Evolutionary conservation across 2,888 invertebrate species (phyloP), one percentile per base, ranked within the genome.

Genomic region (Neocrepidodera transversa): DNA sequence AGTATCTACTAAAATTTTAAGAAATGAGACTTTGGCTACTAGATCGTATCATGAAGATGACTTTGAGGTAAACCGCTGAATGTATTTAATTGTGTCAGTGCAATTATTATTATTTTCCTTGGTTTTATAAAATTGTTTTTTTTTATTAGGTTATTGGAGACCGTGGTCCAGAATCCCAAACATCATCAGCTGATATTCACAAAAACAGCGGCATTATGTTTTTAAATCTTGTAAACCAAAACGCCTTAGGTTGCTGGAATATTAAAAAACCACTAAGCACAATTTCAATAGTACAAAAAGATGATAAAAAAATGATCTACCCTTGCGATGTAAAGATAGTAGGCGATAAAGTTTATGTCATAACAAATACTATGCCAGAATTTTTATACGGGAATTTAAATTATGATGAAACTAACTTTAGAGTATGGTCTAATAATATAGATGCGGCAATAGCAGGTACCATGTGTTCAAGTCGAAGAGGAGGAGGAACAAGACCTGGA

Each of bases 211-310:
- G 85, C 0, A 84, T 87, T 1, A 77, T 91, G 35, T 90, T 92
- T 78, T 87, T 87, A 71, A 86, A 86, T 0, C 85, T 90, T 64
- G 85, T 92, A 0, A 89, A 87, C 30, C 82, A 84, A 13, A 87
- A 90, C 70, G 88, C 88, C 0, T 76, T 93, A 0, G 87, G 88
- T 0, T 93, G 92, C 71, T 92, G 92, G 92, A 88, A 90, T 68
- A 83, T 83, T 0, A 80, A 78, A 0, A 78, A 75, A 5, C 74
- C 81, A 0, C 58, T 72, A 2, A 75, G 76, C 0, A 86, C 84
- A 54, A 80, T 86, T 16, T 85, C 79, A 0, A 75, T 86, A 0
- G 80, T 91, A 0, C 86, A 85, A 0, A 81, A 83, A 48, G 84
- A 91, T 71, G 79, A 81, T 6, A 71, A 77, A 2, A 83, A 79